These are phyloP conservation scores for Ennomos quercinarius DNA, from an alignment of 2,888 invertebrate species.

Conservation along the genomic window DNA sequence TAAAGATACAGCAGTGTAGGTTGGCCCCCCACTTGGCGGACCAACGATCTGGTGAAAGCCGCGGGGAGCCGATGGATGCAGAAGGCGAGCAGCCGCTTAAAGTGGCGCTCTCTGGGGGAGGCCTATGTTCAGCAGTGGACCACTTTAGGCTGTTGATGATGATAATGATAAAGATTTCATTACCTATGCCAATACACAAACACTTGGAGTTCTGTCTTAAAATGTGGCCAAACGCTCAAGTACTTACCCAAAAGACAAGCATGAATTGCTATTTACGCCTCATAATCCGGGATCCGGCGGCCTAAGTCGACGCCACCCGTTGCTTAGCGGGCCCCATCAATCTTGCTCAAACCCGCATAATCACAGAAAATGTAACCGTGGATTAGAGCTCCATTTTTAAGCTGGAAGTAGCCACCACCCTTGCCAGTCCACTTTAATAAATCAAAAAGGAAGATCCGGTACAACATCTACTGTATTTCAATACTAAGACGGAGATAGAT, in stretches of 20 bases:
- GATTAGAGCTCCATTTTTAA: slow-evolving; percentile 78
- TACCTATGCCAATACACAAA: slow-evolving; percentile 15
- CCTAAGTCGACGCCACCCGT: slow-evolving; percentile 61
- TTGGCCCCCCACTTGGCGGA: no score
- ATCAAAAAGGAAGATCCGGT: slow-evolving; percentile 16
- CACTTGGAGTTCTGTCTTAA: slow-evolving; percentile 16
- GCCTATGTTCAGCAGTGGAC: no score
- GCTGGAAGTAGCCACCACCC: slow-evolving; percentile 36
- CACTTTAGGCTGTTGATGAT: no score
- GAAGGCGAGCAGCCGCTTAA: no score
- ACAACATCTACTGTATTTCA: not conserved
- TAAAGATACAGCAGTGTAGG: not conserved
- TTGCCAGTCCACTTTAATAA: slow-evolving; percentile 23
- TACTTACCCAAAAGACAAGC: slow-evolving; percentile 48
- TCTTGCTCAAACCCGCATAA: slow-evolving; percentile 81
- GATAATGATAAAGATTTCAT: not conserved
- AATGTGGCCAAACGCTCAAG: slow-evolving; percentile 31
- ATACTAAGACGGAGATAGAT: no score
- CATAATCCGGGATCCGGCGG: slow-evolving; percentile 70
- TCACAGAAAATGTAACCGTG: slow-evolving; percentile 74
- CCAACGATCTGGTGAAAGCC: no score
- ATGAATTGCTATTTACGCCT: slow-evolving; percentile 71
- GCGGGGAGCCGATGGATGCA: no score
- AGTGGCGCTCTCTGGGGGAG: no score
- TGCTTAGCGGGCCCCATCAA: slow-evolving; percentile 68